A percentile compares a stretch with the other conserved stretches of the same genome.
Evolutionary conservation across 2,888 invertebrate genomes (phyloP).

Genomic region (Caenorhabditis virilis): DNA sequence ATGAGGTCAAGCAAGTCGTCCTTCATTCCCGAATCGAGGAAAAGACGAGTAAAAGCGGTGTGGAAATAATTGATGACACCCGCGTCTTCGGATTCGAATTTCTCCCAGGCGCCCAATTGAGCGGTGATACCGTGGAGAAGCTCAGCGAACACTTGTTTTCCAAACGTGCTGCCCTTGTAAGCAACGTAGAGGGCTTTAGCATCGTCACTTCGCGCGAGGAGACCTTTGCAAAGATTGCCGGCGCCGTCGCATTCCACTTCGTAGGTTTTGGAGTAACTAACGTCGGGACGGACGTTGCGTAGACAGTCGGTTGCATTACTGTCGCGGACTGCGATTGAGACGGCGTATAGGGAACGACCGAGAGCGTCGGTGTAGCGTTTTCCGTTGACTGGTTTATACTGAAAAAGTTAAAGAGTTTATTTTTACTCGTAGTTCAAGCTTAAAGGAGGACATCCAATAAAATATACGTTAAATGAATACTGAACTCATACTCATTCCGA

Average conservation of each 20-base stretch:
- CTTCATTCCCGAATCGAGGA: constrained; percentile 64
- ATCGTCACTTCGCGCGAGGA: constrained; percentile 63
- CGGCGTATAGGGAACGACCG: constrained; percentile 64
- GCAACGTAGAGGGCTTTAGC: constrained; percentile 65
- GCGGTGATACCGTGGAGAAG: constrained; percentile 65
- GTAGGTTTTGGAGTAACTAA: constrained; percentile 54
- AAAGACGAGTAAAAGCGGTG: constrained; percentile 59
- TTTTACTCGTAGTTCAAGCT: not conserved
- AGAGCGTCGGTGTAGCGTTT: constrained; percentile 65
- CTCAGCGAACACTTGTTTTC: constrained; percentile 64
- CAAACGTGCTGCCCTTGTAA: constrained; percentile 63
- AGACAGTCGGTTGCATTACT: constrained; percentile 60
- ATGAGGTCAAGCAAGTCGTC: constrained; percentile 60
- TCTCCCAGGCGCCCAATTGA: constrained; percentile 68
- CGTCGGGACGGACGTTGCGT: constrained; percentile 62
- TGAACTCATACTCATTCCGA: no score
- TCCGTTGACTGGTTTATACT: constrained; percentile 53
- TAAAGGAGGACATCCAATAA: no score
- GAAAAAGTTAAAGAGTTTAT: constrained; percentile 3
- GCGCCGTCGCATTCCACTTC: constrained; percentile 64
- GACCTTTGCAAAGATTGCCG: constrained; percentile 57
- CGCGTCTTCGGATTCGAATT: constrained; percentile 59
- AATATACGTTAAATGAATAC: no score
- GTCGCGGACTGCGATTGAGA: constrained; percentile 58
- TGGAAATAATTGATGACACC: constrained; percentile 68